Evolutionary conservation across 2,888 invertebrate genomes (phyloP).

Genomic region (Biston betularia): DNA sequence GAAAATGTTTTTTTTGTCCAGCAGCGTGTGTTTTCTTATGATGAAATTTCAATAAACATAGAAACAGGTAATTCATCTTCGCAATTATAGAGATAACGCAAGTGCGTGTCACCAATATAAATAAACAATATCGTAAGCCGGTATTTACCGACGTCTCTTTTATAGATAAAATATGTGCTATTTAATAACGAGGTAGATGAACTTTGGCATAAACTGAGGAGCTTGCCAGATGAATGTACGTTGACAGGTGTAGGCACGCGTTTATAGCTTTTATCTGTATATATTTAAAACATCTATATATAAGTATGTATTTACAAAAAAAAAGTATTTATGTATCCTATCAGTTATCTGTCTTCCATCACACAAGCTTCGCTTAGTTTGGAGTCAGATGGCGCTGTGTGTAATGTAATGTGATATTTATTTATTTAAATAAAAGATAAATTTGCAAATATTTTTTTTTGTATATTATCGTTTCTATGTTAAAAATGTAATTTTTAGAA

Average conservation of each 20-base stretch:
- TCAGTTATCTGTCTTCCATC: too few species aligned
- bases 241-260: background rate
- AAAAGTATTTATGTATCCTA: too few species aligned
- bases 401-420: too few species aligned
- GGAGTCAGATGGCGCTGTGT: too few species aligned
- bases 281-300: too few species aligned
- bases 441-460: too few species aligned
- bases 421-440: too few species aligned
- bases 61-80: background rate
- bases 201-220: constrained; percentile 21
- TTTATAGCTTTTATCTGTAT: background rate
- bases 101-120: constrained; percentile 13
- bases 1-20: background rate
- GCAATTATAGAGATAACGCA: constrained; percentile 7
- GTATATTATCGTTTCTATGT: too few species aligned
- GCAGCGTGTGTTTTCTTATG: background rate
- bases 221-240: background rate
- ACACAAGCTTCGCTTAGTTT: too few species aligned
- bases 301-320: too few species aligned
- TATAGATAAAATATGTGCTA: constrained; percentile 16
- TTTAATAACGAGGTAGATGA: constrained; percentile 18
- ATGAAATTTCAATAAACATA: constrained; percentile 2
- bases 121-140: constrained; percentile 5
- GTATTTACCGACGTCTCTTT: background rate
- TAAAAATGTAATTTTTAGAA: too few species aligned